These are phyloP conservation scores for Portunus trituberculatus DNA, from an alignment of 1,140 invertebrate genomes.

Conservation along the genomic window DNA sequence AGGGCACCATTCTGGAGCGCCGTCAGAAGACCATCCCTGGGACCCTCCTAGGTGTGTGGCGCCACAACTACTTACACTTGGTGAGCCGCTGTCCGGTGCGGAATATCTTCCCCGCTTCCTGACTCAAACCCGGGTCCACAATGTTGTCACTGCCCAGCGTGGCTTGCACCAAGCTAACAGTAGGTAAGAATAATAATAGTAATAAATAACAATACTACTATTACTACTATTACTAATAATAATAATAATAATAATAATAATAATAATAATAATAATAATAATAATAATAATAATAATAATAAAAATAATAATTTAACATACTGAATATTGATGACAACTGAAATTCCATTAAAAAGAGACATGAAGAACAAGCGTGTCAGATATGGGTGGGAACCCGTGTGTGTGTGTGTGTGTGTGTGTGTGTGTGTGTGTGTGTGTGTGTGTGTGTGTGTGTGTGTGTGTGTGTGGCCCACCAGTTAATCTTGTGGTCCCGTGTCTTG, in stretches of 20 bases:
- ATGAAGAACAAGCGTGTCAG: neutral
- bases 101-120: constrained; percentile 87
- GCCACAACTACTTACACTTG: constrained; percentile 84
- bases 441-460: constrained; percentile 43
- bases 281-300: too few relatives aligned
- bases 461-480: constrained; percentile 62
- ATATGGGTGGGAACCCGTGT: neutral
- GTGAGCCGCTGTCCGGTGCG: constrained; percentile 85
- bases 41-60: neutral
- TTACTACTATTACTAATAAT: too few relatives aligned
- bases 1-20: too few relatives aligned
- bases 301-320: too few relatives aligned
- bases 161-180: constrained; percentile 87
- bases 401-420: constrained; percentile 41
- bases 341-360: too few relatives aligned
- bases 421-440: constrained; percentile 43
- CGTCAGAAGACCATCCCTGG: too few relatives aligned
- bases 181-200: neutral
- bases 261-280: too few relatives aligned
- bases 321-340: too few relatives aligned
- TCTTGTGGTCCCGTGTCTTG: constrained; percentile 67
- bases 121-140: constrained; percentile 85
- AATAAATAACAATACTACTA: too few relatives aligned
- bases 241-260: too few relatives aligned
- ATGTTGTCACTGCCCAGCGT: constrained; percentile 86